Conservation (phyloP, 2,113 vertebrate species). For the Herpetotheres cachinnans region DNA sequence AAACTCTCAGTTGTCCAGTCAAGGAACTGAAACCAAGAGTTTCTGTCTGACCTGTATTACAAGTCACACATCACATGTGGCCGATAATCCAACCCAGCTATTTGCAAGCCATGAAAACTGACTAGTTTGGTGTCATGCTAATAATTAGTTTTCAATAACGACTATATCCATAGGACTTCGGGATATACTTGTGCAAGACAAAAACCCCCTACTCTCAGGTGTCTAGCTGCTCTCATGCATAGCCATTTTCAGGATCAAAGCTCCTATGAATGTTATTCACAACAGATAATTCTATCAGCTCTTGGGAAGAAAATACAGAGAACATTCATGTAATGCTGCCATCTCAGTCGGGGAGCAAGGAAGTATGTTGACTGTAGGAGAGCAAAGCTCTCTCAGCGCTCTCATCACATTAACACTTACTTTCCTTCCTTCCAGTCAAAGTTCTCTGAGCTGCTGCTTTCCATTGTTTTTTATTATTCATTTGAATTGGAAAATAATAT, state of each 20-base stretch:
- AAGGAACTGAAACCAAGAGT: not conserved
- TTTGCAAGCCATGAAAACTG: not conserved
- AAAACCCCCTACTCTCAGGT: not conserved
- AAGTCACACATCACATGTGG: not conserved
- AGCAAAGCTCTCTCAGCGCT: not conserved
- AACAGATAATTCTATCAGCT: conserved; percentile 39
- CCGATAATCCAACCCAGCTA: not conserved
- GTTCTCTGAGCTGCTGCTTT: conserved; percentile 31
- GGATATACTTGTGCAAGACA: not conserved
- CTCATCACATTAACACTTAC: conserved; percentile 14
- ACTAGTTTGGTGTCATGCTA: not conserved
- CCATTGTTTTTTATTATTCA: conserved; percentile 54
- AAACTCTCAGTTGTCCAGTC: not conserved
- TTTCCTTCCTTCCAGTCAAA: conserved; percentile 18
- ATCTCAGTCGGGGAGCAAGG: conserved; percentile 30
- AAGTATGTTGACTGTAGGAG: not conserved
- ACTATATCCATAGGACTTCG: not conserved
- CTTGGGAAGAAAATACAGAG: conserved; percentile 8
- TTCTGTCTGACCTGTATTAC: not conserved
- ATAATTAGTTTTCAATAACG: not conserved
- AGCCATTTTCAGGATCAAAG: conserved; percentile 37
- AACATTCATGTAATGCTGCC: conserved; percentile 24
- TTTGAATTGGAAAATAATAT: conserved; percentile 53
- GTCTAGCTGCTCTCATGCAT: not conserved
- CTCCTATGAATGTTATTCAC: conserved; percentile 25